phyloP scores from a whole-genome alignment of 1,140 invertebrate genomes.

The Cepaea nemoralis region DNA sequence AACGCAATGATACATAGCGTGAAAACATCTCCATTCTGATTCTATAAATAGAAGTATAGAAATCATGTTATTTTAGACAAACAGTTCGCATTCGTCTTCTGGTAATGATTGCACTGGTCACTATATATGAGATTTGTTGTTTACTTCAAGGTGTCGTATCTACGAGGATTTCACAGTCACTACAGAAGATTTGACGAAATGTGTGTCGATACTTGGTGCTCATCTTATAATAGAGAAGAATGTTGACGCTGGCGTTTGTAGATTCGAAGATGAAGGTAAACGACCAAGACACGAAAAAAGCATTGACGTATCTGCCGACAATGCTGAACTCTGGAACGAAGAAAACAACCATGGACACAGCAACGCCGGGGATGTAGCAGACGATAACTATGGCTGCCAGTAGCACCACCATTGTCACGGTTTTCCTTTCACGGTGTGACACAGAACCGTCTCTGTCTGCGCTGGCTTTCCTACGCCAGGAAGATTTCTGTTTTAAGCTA shows the following conservation, averaged over 20 bases:
- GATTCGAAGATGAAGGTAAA: constrained; percentile 17
- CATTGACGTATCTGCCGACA: neutral
- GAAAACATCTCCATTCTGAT: too few relatives aligned
- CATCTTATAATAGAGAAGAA: constrained; percentile 23
- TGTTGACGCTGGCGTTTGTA: constrained; percentile 21
- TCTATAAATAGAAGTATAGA: too few relatives aligned
- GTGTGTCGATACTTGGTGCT: constrained; percentile 17
- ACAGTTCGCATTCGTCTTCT: too few relatives aligned
- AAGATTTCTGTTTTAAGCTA: neutral
- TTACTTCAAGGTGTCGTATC: too few relatives aligned
- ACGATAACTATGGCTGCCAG: constrained; percentile 1
- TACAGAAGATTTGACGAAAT: neutral
- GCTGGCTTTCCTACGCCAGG: neutral
- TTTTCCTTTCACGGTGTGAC: neutral
- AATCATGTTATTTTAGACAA: too few relatives aligned
- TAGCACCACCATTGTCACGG: neutral
- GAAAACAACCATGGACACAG: neutral
- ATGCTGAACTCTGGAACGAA: constrained; percentile 30
- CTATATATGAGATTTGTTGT: too few relatives aligned
- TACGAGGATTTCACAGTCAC: too few relatives aligned
- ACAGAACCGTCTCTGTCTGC: neutral
- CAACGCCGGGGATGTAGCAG: neutral
- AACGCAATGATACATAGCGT: too few relatives aligned
- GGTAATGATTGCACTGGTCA: too few relatives aligned
- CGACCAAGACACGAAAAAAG: constrained; percentile 12